Percentiles rank a stretch among this genome's conserved stretches.
Conservation (phyloP, 1,140 invertebrate species). For the Drosophila sp. region DNA sequence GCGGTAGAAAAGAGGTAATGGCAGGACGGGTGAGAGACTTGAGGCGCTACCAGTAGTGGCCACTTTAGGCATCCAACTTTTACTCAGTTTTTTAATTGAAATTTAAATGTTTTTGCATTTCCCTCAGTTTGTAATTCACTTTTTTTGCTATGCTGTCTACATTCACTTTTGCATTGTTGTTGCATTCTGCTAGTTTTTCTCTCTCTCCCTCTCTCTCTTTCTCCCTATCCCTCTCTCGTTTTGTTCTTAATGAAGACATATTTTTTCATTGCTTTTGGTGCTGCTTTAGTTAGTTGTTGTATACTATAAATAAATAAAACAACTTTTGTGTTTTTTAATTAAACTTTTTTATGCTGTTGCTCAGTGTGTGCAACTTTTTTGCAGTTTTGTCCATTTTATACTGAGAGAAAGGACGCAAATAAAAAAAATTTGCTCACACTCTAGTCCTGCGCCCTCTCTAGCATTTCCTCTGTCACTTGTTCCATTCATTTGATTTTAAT, state of each 20-base stretch:
- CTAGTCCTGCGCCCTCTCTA: not conserved
- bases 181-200: conserved; percentile 55
- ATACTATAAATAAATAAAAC: conserved; percentile 76
- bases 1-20: no score
- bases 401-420: not conserved
- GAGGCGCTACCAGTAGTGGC: conserved; percentile 22
- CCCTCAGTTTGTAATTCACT: conserved; percentile 34
- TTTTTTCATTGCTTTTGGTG: conserved; percentile 67
- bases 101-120: conserved; percentile 79
- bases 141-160: conserved; percentile 28
- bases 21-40: not conserved
- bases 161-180: conserved; percentile 60
- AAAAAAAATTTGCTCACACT: conserved; percentile 51
- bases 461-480: conserved; percentile 5
- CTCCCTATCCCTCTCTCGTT: conserved; percentile 8
- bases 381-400: conserved; percentile 62
- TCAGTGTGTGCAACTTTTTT: conserved; percentile 45
- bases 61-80: conserved; percentile 65
- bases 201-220: not conserved
- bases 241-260: conserved; percentile 79
- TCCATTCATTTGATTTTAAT: conserved; percentile 43
- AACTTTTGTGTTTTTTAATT: conserved; percentile 81
- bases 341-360: conserved; percentile 58
- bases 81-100: conserved; percentile 74
- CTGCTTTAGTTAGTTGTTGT: conserved; percentile 41